These are phyloP conservation scores for Nebria salina DNA, from an alignment of 2,888 invertebrate species.

Conservation along the genomic window DNA sequence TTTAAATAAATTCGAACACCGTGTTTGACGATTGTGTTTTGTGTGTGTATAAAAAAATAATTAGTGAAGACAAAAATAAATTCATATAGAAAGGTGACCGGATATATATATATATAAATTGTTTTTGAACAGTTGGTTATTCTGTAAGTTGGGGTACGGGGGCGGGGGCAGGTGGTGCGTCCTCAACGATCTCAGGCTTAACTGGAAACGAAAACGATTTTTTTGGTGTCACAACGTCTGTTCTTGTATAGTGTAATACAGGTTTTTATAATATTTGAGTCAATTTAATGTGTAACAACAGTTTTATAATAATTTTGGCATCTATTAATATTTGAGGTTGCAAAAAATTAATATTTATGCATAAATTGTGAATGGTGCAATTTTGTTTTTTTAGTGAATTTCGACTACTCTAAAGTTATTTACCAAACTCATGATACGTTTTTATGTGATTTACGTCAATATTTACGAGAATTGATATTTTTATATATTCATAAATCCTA, in stretches of 20 bases:
- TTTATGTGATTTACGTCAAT: not conserved
- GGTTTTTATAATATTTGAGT: no score
- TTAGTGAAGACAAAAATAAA: slow-evolving; percentile 29
- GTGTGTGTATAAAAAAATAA: slow-evolving; percentile 15
- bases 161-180: slow-evolving; percentile 33
- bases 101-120: not conserved
- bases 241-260: no score
- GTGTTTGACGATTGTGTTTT: slow-evolving; percentile 7
- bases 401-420: no score
- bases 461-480: not conserved
- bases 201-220: slow-evolving; percentile 34
- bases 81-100: slow-evolving; percentile 24
- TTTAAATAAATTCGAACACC: slow-evolving; percentile 12
- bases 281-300: no score
- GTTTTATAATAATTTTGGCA: no score
- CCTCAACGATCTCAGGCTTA: slow-evolving; percentile 32
- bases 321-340: no score
- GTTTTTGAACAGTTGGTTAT: slow-evolving; percentile 26
- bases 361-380: no score
- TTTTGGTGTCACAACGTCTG: no score
- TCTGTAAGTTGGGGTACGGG: slow-evolving; percentile 40
- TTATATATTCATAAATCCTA: no score
- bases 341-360: no score
- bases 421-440: no score
- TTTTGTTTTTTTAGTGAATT: no score